Evolutionary conservation across 2,888 invertebrate genomes (phyloP).

Genomic region (Limnephilus marmoratus): DNA sequence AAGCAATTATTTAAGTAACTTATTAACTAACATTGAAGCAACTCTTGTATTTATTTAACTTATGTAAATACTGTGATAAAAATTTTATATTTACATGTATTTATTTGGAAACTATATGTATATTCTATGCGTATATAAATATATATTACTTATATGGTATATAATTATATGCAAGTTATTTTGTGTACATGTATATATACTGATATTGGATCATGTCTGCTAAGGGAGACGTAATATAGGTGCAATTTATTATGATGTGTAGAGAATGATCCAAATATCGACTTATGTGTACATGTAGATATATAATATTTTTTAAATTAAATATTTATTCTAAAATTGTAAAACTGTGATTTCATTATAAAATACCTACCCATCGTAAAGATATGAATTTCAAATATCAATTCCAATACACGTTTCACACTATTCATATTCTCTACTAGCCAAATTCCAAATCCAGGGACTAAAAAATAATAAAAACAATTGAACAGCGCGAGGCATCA

Average conservation of each 20-base stretch:
- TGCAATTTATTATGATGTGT: constrained; percentile 61
- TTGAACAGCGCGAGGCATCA: too few relatives aligned
- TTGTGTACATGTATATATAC: constrained; percentile 17
- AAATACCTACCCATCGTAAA: neutral
- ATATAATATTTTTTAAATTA: constrained; percentile 47
- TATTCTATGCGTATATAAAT: constrained; percentile 31
- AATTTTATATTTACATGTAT: constrained; percentile 42
- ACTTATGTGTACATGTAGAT: constrained; percentile 26
- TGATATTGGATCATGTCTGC: constrained; percentile 17
- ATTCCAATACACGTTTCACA: neutral
- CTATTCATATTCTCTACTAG: neutral
- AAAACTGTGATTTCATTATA: neutral
- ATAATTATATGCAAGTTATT: constrained; percentile 35
- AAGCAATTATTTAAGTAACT: constrained; percentile 88
- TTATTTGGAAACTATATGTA: constrained; percentile 46
- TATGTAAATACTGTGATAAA: constrained; percentile 64
- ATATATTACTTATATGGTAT: constrained; percentile 36
- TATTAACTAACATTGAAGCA: constrained; percentile 42
- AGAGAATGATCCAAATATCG: constrained; percentile 24
- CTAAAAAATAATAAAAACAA: too few relatives aligned
- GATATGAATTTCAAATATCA: neutral
- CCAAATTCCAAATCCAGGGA: neutral
- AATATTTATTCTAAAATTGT: constrained; percentile 41
- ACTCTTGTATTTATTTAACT: constrained; percentile 46
- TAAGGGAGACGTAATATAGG: constrained; percentile 66